Evolutionary conservation across 2,888 invertebrate genomes (phyloP), one percentile per base, ranked within the genome.

Genomic region (Polydrusus pterygomalis): DNA sequence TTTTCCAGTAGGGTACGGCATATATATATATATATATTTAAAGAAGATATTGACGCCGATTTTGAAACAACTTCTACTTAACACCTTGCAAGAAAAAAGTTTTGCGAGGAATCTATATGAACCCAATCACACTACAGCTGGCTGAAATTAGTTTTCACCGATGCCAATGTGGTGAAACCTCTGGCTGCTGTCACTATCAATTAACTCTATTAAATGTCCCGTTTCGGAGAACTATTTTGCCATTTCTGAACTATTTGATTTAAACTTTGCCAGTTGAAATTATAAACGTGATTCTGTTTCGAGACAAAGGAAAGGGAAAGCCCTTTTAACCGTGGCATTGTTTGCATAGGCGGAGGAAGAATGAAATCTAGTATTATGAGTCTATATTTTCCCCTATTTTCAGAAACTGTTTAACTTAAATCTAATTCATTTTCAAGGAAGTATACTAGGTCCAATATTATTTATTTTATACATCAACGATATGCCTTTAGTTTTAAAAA

Each of bases 161-260:
- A 34, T 34, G 34, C 47, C 45, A 45, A 20, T 63, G 43, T 63
- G 30, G 34, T 34, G 30, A 64, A 64, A 47, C 64, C 64, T 47
- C 11, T 64, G 9, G 47, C 64, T 30, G n/a, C 17, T 64, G 47
- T 64, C 64, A 43, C 47, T 47, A 64, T 64, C 64, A 64, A 64
- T 64, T 64, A 64, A 64, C 64, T 64, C 64, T 64, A 64, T 64
- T 63, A 63, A 43, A 63, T 45, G 43, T 45, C 18, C 43, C 8
- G 63, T 63, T 45, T 63, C 63, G 45, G 18, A 64, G 30, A 64
- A 64, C 64, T 47, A 64, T 64, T 30, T 64, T 30, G 20, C 64
- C 47, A 47, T 64, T 64, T 64, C 43, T 47, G 47, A 64, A 64
- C 47, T 64, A 64, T 64, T 64, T 64, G 64, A 64, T 47, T 47